Evolutionary conservation across 2,113 vertebrate genomes (phyloP).

Genomic region (Gymnocephalus cernua): DNA sequence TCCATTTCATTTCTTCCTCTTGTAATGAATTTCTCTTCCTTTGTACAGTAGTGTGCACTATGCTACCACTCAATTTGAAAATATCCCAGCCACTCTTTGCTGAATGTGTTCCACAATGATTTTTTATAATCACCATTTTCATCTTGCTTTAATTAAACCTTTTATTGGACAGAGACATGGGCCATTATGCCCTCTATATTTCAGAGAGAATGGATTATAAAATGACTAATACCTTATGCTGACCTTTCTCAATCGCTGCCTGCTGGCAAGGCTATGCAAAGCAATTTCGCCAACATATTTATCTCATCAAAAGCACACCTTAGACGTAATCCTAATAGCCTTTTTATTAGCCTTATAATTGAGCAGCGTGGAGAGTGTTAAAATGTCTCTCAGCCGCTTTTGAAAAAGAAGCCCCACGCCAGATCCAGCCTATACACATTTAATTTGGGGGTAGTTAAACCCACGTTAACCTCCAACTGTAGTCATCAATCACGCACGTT

Average conservation of each 20-base stretch:
- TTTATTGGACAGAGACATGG: slow-evolving; percentile 56
- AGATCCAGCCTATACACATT: slow-evolving; percentile 33
- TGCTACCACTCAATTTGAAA: slow-evolving; percentile 21
- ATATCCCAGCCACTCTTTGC: slow-evolving; percentile 22
- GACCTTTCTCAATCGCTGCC: slow-evolving; percentile 69
- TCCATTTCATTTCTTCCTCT: slow-evolving; percentile 47
- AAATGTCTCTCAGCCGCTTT: slow-evolving; percentile 55
- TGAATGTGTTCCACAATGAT: slow-evolving; percentile 40
- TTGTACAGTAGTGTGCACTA: slow-evolving; percentile 8
- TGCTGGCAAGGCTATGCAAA: slow-evolving; percentile 48
- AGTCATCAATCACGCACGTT: slow-evolving; percentile 51
- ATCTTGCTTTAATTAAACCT: slow-evolving; percentile 77
- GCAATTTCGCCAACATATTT: slow-evolving; percentile 67
- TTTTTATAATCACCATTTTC: slow-evolving; percentile 60
- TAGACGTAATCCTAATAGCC: slow-evolving; percentile 70
- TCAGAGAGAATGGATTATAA: slow-evolving; percentile 64
- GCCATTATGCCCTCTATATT: slow-evolving; percentile 66
- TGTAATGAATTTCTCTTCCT: slow-evolving; percentile 32
- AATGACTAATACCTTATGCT: slow-evolving; percentile 70
- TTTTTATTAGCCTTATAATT: slow-evolving; percentile 78
- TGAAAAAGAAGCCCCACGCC: slow-evolving; percentile 37
- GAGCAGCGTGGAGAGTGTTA: slow-evolving; percentile 51
- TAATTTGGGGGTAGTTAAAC: slow-evolving; percentile 64
- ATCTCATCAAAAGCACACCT: slow-evolving; percentile 71
- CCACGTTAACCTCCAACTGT: slow-evolving; percentile 38